Evolutionary conservation across 2,113 vertebrate species (phyloP).

Genomic region (Capreolus pygargus): DNA sequence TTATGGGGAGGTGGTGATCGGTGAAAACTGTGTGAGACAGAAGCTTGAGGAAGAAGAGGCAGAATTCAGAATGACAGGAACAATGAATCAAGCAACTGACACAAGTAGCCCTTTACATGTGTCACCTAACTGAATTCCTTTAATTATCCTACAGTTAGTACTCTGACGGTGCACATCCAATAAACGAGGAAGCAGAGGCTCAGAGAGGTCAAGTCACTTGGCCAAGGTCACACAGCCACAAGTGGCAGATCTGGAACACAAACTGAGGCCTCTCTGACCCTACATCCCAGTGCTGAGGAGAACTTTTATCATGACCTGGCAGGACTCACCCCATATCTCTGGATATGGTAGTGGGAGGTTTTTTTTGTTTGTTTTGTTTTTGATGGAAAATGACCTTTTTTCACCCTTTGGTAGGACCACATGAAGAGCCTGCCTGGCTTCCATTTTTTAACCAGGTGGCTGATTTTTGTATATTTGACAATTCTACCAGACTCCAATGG

Average conservation of each 20-base stretch:
- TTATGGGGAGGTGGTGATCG: not conserved
- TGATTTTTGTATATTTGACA: not conserved
- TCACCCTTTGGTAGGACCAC: not conserved
- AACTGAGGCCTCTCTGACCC: not conserved
- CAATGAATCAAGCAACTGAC: not conserved
- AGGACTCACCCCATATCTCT: not conserved
- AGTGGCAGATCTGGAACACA: not conserved
- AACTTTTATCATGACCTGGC: fast-evolving
- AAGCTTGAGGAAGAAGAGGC: not conserved
- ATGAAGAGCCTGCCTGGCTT: not conserved
- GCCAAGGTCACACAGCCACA: not conserved
- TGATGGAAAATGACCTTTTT: not conserved
- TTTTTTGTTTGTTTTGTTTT: not conserved
- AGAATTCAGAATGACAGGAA: not conserved
- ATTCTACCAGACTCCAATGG: not conserved
- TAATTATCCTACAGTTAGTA: not conserved
- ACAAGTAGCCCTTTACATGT: not conserved
- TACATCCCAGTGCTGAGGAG: not conserved
- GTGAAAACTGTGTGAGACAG: not conserved
- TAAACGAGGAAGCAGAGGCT: not conserved
- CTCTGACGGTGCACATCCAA: not conserved
- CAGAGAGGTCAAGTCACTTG: not conserved
- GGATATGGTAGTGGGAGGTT: not conserved
- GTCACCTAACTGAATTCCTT: not conserved
- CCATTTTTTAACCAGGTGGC: not conserved